These are phyloP conservation scores for Peromyscus eremicus DNA, from an alignment of 2,797 vertebrate genomes.

Conservation along the genomic window DNA sequence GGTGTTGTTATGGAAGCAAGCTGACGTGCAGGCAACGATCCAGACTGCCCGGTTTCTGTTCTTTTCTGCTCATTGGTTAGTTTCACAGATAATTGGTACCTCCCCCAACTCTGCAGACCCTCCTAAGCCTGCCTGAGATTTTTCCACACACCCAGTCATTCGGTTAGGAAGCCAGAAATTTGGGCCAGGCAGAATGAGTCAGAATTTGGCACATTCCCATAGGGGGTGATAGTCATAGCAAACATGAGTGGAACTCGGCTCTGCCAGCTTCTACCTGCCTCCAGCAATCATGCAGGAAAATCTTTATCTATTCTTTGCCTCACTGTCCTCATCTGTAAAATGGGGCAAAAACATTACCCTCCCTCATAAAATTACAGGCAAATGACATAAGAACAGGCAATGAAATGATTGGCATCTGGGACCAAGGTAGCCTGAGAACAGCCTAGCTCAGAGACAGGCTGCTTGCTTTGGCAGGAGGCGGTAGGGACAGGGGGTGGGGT, in stretches of 20 bases:
- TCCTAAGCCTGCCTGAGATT: not conserved
- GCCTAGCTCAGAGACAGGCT: not conserved
- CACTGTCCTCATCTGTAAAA: not conserved
- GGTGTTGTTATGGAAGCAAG: not conserved
- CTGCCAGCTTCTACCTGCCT: not conserved
- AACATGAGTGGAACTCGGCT: not conserved
- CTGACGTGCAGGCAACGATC: not conserved
- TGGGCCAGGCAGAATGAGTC: not conserved
- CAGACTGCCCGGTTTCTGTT: slow-evolving; percentile 2
- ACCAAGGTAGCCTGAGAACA: not conserved
- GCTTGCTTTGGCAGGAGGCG: not conserved
- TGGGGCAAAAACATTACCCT: not conserved
- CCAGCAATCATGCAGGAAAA: not conserved
- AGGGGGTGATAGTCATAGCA: not conserved
- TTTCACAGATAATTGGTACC: not conserved
- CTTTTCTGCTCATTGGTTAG: not conserved
- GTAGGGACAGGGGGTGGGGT: not conserved
- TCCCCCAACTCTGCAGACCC: not conserved
- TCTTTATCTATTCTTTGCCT: not conserved
- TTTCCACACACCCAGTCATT: not conserved
- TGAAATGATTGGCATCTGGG: not conserved
- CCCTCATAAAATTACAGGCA: not conserved
- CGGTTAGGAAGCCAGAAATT: not conserved
- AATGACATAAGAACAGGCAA: not conserved
- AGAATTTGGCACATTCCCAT: not conserved